Base-by-base conservation (phyloP, 1,140 invertebrate genomes). In the Drosophila tani region DNA sequence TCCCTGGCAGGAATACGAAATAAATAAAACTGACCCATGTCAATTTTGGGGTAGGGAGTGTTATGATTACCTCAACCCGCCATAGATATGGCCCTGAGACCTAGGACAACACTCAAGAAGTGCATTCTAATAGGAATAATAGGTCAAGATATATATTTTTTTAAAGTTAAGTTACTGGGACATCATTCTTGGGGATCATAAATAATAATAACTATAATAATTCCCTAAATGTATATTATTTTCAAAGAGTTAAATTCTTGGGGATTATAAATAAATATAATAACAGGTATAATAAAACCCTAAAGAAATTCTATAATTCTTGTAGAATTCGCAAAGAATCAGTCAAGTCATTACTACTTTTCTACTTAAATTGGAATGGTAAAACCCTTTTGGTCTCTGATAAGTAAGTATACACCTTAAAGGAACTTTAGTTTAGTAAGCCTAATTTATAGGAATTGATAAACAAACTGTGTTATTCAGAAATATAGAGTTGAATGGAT, bases 1-100 rank as follows among this genome's bases (percentile, higher is more conserved):
- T 11, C 43, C 41, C 53, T 21, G 47, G 29, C 68, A 35, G 46
- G 32, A 60, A 64, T 29, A 58, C 14, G 43, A 21, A 41, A 65
- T 27, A 59, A 59, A 59, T 8, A 41, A 21, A 45, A 67, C 74
- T 74, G 70, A 74, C 70, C 70, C 70, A n/a, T 60, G 70, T 74
- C 70, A 74, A 45, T 46, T 63, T 53, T 62, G 35, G 15, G 9
- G 14, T 8, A 19, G 12, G 17, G n/a, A 27, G 35, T 51, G 46
- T 35, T 43, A 38, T 69, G 64, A 55, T 69, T 45, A 45, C 43
- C 64, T 45, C 47, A 55, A 21, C 46, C 27, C 29, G 12, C 40
- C 9, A n/a, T 15, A 41, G 21, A 51, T 27, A 24, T n/a, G 12
- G 6, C 46, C 6, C 19, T 32, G 62, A n/a, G 35, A 32, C 62